Base-by-base conservation (phyloP, 2,113 vertebrate species). In the Channa maculata region DNA sequence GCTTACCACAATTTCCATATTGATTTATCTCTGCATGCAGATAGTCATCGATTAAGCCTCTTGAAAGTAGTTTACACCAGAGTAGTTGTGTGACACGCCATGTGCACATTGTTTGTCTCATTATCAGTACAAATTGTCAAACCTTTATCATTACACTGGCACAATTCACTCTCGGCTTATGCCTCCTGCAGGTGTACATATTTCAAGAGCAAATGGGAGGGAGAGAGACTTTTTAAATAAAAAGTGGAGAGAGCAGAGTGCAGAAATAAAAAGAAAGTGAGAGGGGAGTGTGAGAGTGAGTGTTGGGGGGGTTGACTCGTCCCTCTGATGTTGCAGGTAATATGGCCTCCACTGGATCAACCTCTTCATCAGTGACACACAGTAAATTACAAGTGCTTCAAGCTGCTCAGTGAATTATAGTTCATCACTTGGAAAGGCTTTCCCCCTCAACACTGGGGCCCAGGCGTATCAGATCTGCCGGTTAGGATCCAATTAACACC, bases 401-500 rank as follows among this genome's bases (percentile, higher is more conserved):
- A 98, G 97, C 97, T 96, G 96, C 95, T 97, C 93, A 87, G 94
- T 96, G 96, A 98, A 98, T 99, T 99, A 97, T 94, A 97, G 97
- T 98, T 98, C 97, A 97, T 97, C 97, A 96, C 95, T 97, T 94
- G 96, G 96, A 97, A 97, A 96, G 81, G 77, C 96, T 95, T 94
- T 92, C 83, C 85, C 80, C 82, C 73, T 79, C 93, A 96, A 96
- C 95, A 96, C 92, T 94, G 94, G 95, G 95, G 95, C 96, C 94
- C 70, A 36, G 86, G 94, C 95, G 95, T 98, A 99, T 96, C 97
- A 98, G 97, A 99, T 99, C 96, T 97, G 96, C 96, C 96, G 96
- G 98, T 98, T 98, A 98, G 97, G 96, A 98, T 98, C 97, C 97
- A 99, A 99, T 99, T 99, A 99, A 98, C 96, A 98, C 96, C 96